Base-by-base conservation (phyloP, 2,113 vertebrate species). In the Takifugu flavidus region DNA sequence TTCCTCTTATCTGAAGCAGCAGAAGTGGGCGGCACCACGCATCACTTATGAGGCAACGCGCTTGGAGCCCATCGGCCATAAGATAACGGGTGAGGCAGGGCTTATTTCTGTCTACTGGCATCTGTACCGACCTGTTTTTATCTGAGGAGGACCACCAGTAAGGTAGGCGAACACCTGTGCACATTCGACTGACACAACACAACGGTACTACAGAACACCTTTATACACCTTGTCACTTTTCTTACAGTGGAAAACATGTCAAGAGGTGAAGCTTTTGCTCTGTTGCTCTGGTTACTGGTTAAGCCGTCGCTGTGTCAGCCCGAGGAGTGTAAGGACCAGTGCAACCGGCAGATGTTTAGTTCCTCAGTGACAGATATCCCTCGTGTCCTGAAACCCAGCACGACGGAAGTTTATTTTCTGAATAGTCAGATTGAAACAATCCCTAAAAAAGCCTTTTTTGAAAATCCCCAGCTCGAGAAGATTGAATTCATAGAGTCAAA, bases 321-420 rank as follows among this genome's bases (percentile, higher is more conserved):
- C 5, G 4, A 49, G 25, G 3, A 2, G 12, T 78, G 67, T 46
- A n/a, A 13, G 1, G 55, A 0, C 6, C 67, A 57, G 12, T 72
- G 67, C 15, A 11, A 74, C 20, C n/a, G n/a, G n/a, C n/a, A n/a
- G n/a, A n/a, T n/a, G n/a, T 93, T 87, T 31, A 54, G 69, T 39
- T 29, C 56, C 5, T 43, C 68, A 0, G 1, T 75, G 0, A 88
- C 59, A 55, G 86, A 88, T 60, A 87, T 94, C 13, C 92, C 91
- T 15, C 74, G 66, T 13, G 14, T 2, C 6, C 20, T 88, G 13
- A 79, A 59, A 47, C 8, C 77, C 39, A 83, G 56, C n/a, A 68
- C 88, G 46, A 89, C 68, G 5, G 88, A 93, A 26, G 82, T 94
- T 31, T 88, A 77, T 34, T 92, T 94, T 61, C 10, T 92, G 29